Percentiles rank a stretch among this genome's conserved stretches.
Evolutionary conservation across 2,888 invertebrate genomes (phyloP).

Genomic region (Maniola hyperantus): DNA sequence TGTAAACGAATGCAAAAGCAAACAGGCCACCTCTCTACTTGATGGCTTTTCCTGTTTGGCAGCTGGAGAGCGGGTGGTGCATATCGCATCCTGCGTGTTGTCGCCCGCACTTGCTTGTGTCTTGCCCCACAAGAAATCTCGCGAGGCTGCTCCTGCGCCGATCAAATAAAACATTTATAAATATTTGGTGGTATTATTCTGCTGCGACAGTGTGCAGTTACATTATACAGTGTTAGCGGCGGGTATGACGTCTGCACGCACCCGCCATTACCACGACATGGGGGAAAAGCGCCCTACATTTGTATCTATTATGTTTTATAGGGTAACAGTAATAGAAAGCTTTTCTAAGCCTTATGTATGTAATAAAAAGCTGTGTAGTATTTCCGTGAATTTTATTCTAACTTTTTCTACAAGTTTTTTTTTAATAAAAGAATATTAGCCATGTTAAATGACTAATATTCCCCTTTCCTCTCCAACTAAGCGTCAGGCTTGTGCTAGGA

Average conservation of each 20-base stretch:
- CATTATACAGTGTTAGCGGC: slow-evolving; percentile 2
- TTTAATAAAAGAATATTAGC: too few species aligned
- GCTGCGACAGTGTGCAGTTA: slow-evolving; percentile 41
- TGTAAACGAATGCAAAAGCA: too few species aligned
- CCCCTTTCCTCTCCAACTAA: too few species aligned
- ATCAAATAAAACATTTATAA: slow-evolving; percentile 78
- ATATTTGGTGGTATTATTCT: slow-evolving; percentile 75
- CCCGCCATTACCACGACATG: slow-evolving; percentile 31
- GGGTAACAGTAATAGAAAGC: not conserved
- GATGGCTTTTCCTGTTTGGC: too few species aligned
- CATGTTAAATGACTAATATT: too few species aligned
- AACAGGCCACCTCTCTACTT: too few species aligned
- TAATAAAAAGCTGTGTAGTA: not conserved
- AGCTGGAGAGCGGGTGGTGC: too few species aligned
- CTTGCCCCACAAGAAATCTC: slow-evolving; percentile 23
- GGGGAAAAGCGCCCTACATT: slow-evolving; percentile 34
- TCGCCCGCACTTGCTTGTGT: slow-evolving; percentile 31
- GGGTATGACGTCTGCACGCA: slow-evolving; percentile 33
- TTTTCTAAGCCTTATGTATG: slow-evolving; percentile 6
- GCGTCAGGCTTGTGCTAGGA: too few species aligned
- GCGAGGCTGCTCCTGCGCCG: slow-evolving; percentile 56
- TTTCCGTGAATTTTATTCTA: not conserved
- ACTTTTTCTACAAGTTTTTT: not conserved
- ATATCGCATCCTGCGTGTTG: too few species aligned
- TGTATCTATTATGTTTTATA: slow-evolving; percentile 14